phyloP scores from a whole-genome alignment of 2,797 vertebrate genomes.

The Hippocampus kuda region DNA sequence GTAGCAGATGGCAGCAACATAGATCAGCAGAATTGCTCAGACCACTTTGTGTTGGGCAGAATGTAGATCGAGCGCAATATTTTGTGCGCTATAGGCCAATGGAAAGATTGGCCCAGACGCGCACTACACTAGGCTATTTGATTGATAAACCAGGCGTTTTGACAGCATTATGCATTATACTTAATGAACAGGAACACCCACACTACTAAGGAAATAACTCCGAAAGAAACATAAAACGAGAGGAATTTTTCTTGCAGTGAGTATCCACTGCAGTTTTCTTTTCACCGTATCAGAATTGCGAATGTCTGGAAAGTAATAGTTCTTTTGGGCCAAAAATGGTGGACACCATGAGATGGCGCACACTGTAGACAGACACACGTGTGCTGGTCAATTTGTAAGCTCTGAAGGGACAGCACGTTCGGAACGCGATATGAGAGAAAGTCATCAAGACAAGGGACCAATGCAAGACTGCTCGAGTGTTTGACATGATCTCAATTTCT shows the following conservation, averaged over 20 bases:
- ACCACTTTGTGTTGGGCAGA: background rate
- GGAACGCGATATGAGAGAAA: background rate
- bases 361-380: conserved; percentile 9
- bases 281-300: background rate
- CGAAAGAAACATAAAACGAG: background rate
- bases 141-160: background rate
- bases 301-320: background rate
- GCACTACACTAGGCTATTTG: background rate
- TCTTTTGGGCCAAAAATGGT: background rate
- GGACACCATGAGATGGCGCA: background rate
- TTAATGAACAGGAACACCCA: background rate
- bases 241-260: background rate
- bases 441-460: background rate
- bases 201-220: background rate
- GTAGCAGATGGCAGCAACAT: background rate
- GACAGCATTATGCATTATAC: background rate
- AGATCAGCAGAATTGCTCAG: background rate
- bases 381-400: conserved; percentile 7
- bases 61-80: background rate
- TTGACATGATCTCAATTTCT: background rate
- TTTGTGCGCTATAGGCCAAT: background rate
- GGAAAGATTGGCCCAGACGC: background rate
- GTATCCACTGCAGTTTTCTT: background rate
- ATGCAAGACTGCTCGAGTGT: background rate
- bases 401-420: conserved; percentile 8